Percentiles rank a stretch among this genome's conserved stretches.
Conservation (phyloP, 2,113 vertebrate species). For the Petrocephalus microphthalmus region DNA sequence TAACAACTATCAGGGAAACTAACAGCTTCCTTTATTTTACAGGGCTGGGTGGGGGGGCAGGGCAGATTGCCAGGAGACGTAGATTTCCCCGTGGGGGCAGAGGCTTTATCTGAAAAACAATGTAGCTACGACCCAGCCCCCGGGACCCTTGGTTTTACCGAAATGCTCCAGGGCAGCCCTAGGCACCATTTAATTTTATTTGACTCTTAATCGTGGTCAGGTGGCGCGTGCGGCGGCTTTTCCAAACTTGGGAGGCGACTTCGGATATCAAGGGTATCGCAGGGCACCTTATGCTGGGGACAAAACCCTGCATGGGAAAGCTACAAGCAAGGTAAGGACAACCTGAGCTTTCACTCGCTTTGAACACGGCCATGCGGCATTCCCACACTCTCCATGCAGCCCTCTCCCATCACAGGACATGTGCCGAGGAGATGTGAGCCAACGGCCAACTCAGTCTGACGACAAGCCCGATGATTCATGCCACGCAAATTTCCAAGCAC, state of each 20-base stretch:
- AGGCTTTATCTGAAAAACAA: neutral
- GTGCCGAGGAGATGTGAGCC: neutral
- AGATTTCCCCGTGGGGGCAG: neutral
- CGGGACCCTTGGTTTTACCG: neutral
- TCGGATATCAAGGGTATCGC: neutral
- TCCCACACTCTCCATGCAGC: no score
- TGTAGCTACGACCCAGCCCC: neutral
- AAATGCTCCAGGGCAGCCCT: neutral
- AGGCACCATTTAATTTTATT: neutral
- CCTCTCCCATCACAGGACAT: neutral
- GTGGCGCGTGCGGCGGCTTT: no score
- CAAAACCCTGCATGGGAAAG: neutral
- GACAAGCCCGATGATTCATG: neutral
- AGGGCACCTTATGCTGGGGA: neutral
- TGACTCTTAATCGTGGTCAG: neutral
- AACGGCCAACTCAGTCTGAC: neutral
- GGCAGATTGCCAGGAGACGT: neutral
- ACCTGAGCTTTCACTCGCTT: no score
- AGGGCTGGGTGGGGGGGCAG: neutral
- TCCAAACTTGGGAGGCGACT: no score
- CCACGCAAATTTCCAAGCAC: neutral
- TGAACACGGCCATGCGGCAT: no score
- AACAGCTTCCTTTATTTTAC: neutral
- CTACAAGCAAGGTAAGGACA: no score
- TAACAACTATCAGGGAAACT: neutral